Conservation (phyloP, 2,797 vertebrate species). For the Coregonus ussuriensis region DNA sequence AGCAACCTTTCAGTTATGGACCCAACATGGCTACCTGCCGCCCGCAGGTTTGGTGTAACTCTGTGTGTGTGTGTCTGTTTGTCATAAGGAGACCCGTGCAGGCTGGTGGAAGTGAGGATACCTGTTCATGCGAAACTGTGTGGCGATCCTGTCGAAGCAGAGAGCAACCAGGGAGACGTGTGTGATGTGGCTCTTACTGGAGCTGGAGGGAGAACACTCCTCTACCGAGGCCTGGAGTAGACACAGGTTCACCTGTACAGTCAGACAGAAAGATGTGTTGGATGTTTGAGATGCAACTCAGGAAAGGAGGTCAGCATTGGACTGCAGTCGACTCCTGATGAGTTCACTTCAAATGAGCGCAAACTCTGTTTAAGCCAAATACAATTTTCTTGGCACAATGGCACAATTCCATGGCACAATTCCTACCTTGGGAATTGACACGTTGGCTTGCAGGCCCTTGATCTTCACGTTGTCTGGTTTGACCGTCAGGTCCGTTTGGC, state of each 20-base stretch:
- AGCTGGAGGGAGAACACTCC: conserved; percentile 82
- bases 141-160: conserved; percentile 96
- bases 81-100: background rate
- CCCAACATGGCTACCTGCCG: too few relatives aligned
- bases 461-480: conserved; percentile 97
- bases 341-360: background rate
- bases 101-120: conserved; percentile 46
- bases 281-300: background rate
- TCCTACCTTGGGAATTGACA: conserved; percentile 93
- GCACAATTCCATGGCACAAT: background rate
- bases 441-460: conserved; percentile 97
- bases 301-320: background rate
- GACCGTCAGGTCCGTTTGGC: conserved; percentile 82
- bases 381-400: background rate
- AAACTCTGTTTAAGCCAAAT: background rate
- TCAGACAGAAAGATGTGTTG: background rate
- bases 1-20: too few relatives aligned
- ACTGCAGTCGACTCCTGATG: background rate
- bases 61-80: background rate
- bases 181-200: conserved; percentile 83
- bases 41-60: too few relatives aligned
- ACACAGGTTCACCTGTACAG: conserved; percentile 90
- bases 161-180: conserved; percentile 94
- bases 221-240: conserved; percentile 96
- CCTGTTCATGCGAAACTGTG: conserved; percentile 98